Base-by-base conservation (phyloP, 1,140 invertebrate genomes). In the Euura saliciscinereae region DNA sequence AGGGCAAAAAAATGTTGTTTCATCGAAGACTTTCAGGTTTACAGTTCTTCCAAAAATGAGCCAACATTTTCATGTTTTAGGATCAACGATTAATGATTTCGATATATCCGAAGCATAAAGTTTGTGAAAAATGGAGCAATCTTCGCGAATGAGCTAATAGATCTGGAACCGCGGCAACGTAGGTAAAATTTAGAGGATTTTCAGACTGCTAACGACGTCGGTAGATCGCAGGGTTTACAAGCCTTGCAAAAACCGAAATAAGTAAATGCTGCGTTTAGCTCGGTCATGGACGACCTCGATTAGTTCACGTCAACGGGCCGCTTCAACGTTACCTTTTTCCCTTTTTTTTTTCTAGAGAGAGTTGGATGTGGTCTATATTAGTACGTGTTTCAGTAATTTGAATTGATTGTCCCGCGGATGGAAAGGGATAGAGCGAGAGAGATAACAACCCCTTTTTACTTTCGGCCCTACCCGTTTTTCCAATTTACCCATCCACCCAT, bases 191-290 rank as follows among this genome's bases (percentile, higher is more conserved):
- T 28, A 28, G 28, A 28, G 28, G 28, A 28, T 28, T 28, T 28
- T 28, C 28, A 28, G 28, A 28, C 28, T 28, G 28, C 28, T 28
- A 28, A 11, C 51, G 51, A 28, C 28, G 28, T 28, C 8, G 51
- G 51, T 3, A 59, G 51, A 3, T 59, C 51, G 51, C 8, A 59
- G 51, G 51, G 10, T 11, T n/a, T 6, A n/a, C 3, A n/a, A 8
- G 10, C 8, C 10, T 8, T 8, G 13, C 51, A 59, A 59, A 59
- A 59, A 59, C 8, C 8, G 51, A 59, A 59, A 59, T 59, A 59
- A 59, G 51, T 59, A 59, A 59, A 59, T 59, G 51, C 8, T 59
- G 51, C 51, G 51, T 59, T 59, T 59, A 59, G 51, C 51, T 59
- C 51, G 5, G 51, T 59, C 8, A 8, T 6, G 51, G 51, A 59